Base-by-base conservation (phyloP, 2,797 vertebrate genomes). In the Hirundo rustica region DNA sequence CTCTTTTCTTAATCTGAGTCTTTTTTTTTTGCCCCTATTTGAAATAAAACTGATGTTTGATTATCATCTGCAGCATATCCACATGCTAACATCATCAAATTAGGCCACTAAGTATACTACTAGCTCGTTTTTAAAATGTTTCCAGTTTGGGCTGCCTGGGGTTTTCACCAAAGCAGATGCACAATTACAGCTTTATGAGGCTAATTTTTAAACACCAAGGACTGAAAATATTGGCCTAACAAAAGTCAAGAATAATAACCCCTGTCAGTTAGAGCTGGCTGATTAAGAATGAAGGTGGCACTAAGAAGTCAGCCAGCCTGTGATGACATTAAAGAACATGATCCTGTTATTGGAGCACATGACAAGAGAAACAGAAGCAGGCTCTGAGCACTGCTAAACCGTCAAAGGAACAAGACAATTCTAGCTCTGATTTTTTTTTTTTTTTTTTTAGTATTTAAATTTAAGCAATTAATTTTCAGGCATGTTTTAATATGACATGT, bases 241-340 rank as follows among this genome's bases (percentile, higher is more conserved):
- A 84, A 89, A 91, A 95, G 66, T 40, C 91, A 94, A 79, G 87
- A 95, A 94, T 82, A 91, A 92, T 87, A 94, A 95, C 47, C 32
- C 36, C 51, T 93, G 93, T 95, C 93, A 92, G 58, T 87, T 80
- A 92, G 38, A 66, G 66, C 70, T 93, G 70, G 67, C 74, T 91
- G 86, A 92, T 73, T n/a, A 65, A 88, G 89, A 94, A 79, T 42
- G 82, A 92, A 94, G 66, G 67, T 71, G 70, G 68, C 84, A 79
- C 53, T 83, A 74, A 66, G 47, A 89, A 94, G 61, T 86, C 86
- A 91, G 53, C 32, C 27, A 89, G 84, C 16, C 45, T 60, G 62
- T 45, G 84, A 94, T 84, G 67, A 21, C 79, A 77, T 65, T 80
- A 70, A 73, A 70, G 72, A 80, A 93, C 58, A 60, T 29, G 73